These are phyloP conservation scores for Crocallis elinguaria DNA, from an alignment of 2,888 invertebrate genomes.

Conservation along the genomic window DNA sequence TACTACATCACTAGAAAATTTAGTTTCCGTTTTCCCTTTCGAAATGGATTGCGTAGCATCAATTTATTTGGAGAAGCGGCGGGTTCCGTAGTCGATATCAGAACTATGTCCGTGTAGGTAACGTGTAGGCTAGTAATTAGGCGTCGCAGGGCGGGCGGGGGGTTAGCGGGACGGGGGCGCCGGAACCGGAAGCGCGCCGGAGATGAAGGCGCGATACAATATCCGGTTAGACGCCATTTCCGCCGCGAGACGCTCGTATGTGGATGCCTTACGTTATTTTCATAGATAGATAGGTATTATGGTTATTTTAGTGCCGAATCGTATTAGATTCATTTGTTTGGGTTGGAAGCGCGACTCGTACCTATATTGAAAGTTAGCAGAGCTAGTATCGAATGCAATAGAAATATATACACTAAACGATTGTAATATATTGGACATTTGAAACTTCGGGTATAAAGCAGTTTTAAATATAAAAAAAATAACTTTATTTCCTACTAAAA, in stretches of 20 bases:
- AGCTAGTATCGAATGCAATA: too few relatives aligned
- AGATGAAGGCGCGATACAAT: slow-evolving; percentile 85
- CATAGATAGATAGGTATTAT: slow-evolving; percentile 36
- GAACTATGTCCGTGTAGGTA: slow-evolving; percentile 34
- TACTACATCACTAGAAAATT: neutral
- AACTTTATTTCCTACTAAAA: too few relatives aligned
- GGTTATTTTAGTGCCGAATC: slow-evolving; percentile 10
- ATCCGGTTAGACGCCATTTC: slow-evolving; percentile 84
- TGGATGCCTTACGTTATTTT: slow-evolving; percentile 57
- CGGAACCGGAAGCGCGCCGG: slow-evolving; percentile 82
- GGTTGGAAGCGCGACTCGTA: neutral
- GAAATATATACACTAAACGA: too few relatives aligned
- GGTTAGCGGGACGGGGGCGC: slow-evolving; percentile 46
- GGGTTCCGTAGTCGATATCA: slow-evolving; percentile 17
- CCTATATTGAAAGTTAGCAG: too few relatives aligned
- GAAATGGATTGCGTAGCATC: slow-evolving; percentile 18
- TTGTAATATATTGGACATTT: too few relatives aligned
- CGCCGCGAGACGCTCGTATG: slow-evolving; percentile 78
- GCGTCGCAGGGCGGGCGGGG: slow-evolving; percentile 68
- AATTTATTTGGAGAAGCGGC: slow-evolving; percentile 11
- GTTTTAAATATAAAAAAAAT: too few relatives aligned
- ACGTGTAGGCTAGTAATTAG: slow-evolving; percentile 69
- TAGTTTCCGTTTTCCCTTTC: slow-evolving; percentile 6
- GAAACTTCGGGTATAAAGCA: too few relatives aligned
- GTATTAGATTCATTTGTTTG: slow-evolving; percentile 3